These are phyloP conservation scores for Drosophila biarmipes DNA, from an alignment of 1,140 invertebrate genomes.

Conservation along the genomic window DNA sequence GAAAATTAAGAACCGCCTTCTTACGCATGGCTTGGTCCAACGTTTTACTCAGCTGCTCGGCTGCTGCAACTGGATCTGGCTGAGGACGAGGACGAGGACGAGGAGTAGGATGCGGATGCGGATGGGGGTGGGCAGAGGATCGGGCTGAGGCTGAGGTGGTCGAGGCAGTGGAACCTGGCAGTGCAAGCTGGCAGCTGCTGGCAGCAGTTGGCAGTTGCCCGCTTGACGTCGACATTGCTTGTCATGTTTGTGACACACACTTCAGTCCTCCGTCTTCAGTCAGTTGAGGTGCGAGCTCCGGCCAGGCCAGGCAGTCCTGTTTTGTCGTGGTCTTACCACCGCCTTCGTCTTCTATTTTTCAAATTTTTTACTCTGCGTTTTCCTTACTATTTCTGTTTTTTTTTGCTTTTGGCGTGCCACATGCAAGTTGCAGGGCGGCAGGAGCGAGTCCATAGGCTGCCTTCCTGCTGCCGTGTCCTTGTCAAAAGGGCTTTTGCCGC, in stretches of 20 bases:
- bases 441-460: slow-evolving; percentile 35
- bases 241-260: slow-evolving; percentile 82
- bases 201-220: slow-evolving; percentile 46
- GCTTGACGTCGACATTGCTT: slow-evolving; percentile 68
- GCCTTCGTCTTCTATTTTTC: slow-evolving; percentile 10
- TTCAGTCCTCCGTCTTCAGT: slow-evolving; percentile 63
- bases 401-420: slow-evolving; percentile 54
- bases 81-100: slow-evolving; percentile 13
- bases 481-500: slow-evolving; percentile 60
- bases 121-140: slow-evolving; percentile 1
- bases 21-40: slow-evolving; percentile 62
- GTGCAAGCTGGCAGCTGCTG: slow-evolving; percentile 45
- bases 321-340: slow-evolving; percentile 40
- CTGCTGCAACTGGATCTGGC: slow-evolving; percentile 22
- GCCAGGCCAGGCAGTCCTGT: slow-evolving; percentile 30
- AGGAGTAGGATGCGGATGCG: slow-evolving; percentile 11
- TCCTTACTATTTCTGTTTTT: slow-evolving; percentile 6
- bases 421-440: slow-evolving; percentile 42
- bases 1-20: slow-evolving; percentile 31
- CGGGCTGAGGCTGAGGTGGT: slow-evolving; percentile 4
- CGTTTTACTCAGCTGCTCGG: slow-evolving; percentile 70
- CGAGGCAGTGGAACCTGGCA: slow-evolving; percentile 15
- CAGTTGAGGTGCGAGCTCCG: slow-evolving; percentile 37
- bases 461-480: slow-evolving; percentile 64
- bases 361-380: slow-evolving; percentile 27